A percentile compares a stretch with the other conserved stretches of the same genome.
phyloP scores from a whole-genome alignment of 2,113 vertebrate genomes.

The Gymnobelideus leadbeateri region DNA sequence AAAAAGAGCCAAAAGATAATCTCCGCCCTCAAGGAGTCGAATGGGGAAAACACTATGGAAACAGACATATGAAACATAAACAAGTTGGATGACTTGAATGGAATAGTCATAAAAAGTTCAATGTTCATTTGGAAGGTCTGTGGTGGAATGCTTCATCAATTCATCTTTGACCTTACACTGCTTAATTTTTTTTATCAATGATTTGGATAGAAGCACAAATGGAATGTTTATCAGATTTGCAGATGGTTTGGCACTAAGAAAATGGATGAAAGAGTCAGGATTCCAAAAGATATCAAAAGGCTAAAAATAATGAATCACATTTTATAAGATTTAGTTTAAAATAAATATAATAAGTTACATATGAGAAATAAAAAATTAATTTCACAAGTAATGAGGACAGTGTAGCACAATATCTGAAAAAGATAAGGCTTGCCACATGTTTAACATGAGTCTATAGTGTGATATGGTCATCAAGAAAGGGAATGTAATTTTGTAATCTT shows the following conservation, averaged over 20 bases:
- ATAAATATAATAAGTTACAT: not conserved
- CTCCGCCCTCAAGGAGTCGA: not conserved
- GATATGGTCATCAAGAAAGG: not conserved
- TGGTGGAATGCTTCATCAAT: not conserved
- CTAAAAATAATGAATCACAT: not conserved
- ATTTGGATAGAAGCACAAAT: not conserved
- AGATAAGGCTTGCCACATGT: not conserved
- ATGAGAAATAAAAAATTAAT: not conserved
- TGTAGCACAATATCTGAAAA: not conserved
- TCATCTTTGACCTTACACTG: not conserved
- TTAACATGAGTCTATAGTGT: not conserved
- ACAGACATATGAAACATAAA: not conserved
- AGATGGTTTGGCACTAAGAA: not conserved
- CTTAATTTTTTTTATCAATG: too few species aligned
- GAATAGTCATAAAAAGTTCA: not conserved
- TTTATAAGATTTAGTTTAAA: not conserved
- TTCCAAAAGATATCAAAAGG: not conserved
- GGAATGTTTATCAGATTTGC: not conserved
- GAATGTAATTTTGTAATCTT: not conserved
- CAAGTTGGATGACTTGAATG: not conserved
- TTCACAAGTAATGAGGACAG: not conserved
- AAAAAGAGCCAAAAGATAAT: not conserved
- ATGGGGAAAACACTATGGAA: not conserved
- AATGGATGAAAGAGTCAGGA: not conserved
- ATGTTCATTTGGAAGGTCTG: not conserved